phyloP scores from a whole-genome alignment of 2,113 vertebrate species.

The Prietella phreatophila region DNA sequence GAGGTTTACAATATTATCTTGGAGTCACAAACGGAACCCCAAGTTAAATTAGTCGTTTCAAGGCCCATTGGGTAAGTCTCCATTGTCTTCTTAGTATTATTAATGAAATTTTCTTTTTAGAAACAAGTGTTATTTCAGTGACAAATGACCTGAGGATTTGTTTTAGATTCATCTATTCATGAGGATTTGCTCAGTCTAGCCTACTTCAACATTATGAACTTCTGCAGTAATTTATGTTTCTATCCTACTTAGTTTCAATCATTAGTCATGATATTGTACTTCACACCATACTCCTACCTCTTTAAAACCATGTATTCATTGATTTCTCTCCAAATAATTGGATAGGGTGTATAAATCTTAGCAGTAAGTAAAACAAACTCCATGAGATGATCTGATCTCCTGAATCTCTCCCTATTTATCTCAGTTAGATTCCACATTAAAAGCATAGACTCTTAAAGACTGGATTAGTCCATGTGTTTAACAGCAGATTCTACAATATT shows the following conservation, averaged over 20 bases:
- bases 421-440: not conserved
- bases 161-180: conserved; percentile 13
- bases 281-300: conserved; percentile 46
- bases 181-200: not conserved
- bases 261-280: conserved; percentile 33
- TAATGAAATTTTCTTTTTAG: conserved; percentile 1
- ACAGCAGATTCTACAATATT: not conserved
- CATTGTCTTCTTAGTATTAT: conserved; percentile 13
- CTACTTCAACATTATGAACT: not conserved
- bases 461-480: conserved; percentile 14
- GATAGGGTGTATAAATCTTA: conserved; percentile 85
- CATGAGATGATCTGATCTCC: conserved; percentile 38
- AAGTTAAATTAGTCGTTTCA: conserved; percentile 99
- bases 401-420: conserved; percentile 1
- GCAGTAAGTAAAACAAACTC: conserved; percentile 79
- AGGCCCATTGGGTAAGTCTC: conserved; percentile 94
- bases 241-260: conserved; percentile 35
- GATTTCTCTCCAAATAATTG: conserved; percentile 80
- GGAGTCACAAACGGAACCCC: conserved; percentile 96
- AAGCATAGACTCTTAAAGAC: not conserved
- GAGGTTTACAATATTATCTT: conserved; percentile 99
- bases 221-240: conserved; percentile 30
- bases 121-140: not conserved
- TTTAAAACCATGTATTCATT: conserved; percentile 74
- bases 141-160: not conserved